Conservation (phyloP, 2,888 invertebrate species). For the Panopea generosa region DNA sequence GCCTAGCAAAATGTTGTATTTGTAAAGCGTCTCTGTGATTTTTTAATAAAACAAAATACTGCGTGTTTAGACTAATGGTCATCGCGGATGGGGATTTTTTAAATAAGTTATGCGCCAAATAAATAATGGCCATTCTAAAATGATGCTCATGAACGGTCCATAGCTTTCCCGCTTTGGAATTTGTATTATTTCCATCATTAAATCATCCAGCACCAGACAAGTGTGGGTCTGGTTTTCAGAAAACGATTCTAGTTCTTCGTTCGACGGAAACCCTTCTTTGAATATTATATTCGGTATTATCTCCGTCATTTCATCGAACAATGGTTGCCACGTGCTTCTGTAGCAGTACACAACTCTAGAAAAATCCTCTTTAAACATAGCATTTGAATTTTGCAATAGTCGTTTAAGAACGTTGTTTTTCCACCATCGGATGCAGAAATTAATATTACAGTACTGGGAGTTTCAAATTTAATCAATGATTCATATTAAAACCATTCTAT, state of each 20-base stretch:
- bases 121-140: not conserved
- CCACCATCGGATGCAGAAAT: not conserved
- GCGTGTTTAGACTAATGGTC: not conserved
- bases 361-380: slow-evolving; percentile 15
- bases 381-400: slow-evolving; percentile 14
- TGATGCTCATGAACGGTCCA: not conserved
- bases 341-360: slow-evolving; percentile 6
- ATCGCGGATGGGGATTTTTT: not conserved
- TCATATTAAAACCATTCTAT: too few species aligned
- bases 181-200: too few species aligned
- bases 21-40: not conserved
- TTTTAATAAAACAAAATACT: not conserved
- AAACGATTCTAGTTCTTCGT: too few species aligned
- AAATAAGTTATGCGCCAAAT: not conserved
- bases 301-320: too few species aligned
- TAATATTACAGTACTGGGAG: too few species aligned
- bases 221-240: too few species aligned
- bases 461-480: too few species aligned
- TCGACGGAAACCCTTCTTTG: too few species aligned
- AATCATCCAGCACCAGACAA: too few species aligned
- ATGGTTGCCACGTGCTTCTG: not conserved
- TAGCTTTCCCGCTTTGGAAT: not conserved
- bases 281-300: too few species aligned
- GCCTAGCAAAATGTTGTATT: slow-evolving; percentile 16
- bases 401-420: not conserved